Percentiles rank a stretch among this genome's conserved stretches.
These are phyloP conservation scores for Oceanodroma leucorhoa DNA, from an alignment of 2,797 vertebrate genomes.

Conservation along the genomic window DNA sequence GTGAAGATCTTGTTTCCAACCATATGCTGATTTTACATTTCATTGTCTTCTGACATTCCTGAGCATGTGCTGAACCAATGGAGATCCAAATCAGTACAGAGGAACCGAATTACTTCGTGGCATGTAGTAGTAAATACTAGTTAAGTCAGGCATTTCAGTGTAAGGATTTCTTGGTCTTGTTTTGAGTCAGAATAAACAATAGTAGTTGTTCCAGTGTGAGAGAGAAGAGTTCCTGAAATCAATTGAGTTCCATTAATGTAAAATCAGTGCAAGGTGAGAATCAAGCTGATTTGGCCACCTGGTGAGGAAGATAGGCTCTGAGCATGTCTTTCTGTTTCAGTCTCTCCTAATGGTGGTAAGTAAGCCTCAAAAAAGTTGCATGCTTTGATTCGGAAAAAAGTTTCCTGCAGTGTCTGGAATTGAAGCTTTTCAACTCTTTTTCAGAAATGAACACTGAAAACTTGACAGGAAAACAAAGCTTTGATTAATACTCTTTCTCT, in stretches of 20 bases:
- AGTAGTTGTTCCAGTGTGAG: not conserved
- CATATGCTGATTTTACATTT: not conserved
- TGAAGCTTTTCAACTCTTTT: not conserved
- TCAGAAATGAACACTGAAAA: not conserved
- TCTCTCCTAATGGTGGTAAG: not conserved
- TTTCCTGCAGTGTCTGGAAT: not conserved
- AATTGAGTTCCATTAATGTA: slow-evolving; percentile 21
- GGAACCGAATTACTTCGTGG: not conserved
- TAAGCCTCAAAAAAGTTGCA: not conserved
- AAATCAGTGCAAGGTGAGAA: slow-evolving; percentile 2
- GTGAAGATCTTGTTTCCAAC: not conserved
- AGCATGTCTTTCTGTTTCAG: not conserved
- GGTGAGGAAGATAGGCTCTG: not conserved
- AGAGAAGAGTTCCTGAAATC: slow-evolving; percentile 2
- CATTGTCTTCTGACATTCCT: not conserved
- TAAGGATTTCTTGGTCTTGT: not conserved
- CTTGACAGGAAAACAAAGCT: not conserved
- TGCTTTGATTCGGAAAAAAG: not conserved
- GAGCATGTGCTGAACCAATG: not conserved
- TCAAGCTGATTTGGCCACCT: not conserved
- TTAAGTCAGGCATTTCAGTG: not conserved
- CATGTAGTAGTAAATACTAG: not conserved
- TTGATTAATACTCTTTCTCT: not conserved
- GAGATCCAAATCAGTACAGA: not conserved
- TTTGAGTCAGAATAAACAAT: slow-evolving; percentile 7